Evolutionary conservation across 2,888 invertebrate species (phyloP).

Genomic region (Cephus spinipes): DNA sequence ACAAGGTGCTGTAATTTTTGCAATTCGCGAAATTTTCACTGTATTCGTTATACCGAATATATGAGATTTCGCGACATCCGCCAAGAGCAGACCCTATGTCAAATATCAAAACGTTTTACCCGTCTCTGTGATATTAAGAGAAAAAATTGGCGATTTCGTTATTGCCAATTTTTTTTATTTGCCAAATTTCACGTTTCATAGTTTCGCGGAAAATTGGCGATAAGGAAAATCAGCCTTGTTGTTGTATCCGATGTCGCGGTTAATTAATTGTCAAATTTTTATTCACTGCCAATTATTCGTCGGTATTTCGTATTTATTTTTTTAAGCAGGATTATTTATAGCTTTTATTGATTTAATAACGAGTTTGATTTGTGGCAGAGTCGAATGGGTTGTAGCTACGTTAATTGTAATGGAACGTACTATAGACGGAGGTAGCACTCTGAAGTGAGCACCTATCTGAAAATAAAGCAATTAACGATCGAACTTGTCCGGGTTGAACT

Average conservation of each 20-base stretch:
- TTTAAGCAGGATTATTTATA: not conserved
- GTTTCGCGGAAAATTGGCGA: not conserved
- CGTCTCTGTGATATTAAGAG: not conserved
- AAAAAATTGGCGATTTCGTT: not conserved
- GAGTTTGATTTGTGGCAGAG: not conserved
- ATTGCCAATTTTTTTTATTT: not conserved
- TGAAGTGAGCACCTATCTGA: slow-evolving; percentile 6
- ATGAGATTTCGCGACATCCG: not conserved
- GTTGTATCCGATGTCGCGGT: too few species aligned
- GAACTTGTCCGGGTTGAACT: slow-evolving; percentile 28
- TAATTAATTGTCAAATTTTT: too few species aligned
- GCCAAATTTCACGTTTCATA: too few species aligned
- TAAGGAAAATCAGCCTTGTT: not conserved
- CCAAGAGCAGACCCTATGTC: not conserved
- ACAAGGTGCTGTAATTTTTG: not conserved
- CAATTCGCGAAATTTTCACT: not conserved
- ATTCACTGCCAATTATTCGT: not conserved
- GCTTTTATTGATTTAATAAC: not conserved
- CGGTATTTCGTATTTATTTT: not conserved
- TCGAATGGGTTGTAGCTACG: not conserved
- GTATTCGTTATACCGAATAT: not conserved
- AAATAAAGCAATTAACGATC: slow-evolving; percentile 32
- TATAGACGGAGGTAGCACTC: not conserved
- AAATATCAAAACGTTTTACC: not conserved
- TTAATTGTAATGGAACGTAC: not conserved